Evolutionary conservation across 2,888 invertebrate genomes (phyloP), one percentile per base, ranked within the genome.

Genomic region (Lordiphosa fenestrarum): DNA sequence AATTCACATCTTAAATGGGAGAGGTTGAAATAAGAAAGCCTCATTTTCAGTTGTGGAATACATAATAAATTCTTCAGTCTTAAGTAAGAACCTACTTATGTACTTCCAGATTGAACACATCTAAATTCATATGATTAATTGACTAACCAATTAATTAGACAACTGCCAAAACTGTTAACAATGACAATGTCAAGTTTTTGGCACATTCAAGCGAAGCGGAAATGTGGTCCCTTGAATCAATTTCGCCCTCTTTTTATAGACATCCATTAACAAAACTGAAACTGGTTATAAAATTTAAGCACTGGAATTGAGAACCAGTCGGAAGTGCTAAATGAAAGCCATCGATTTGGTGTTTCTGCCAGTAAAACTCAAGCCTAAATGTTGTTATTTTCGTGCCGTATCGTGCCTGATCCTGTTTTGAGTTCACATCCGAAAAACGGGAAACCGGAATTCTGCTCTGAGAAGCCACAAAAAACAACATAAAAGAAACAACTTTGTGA

Each of bases 371-470:
- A 30, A 30, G 35, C 10, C 42, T 6, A 39, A 21, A 44, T 46
- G 25, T 38, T 9, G 33, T 30, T 9, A 21, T 47, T 40, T 47
- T 46, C n/a, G 38, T 19, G 23, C 36, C 13, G 25, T 19, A 30
- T n/a, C n/a, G n/a, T 30, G n/a, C 30, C 25, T 19, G 47, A 39
- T 46, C 38, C 38, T 52, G 52, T 52, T 52, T 40, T 36, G 19
- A 35, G 13, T 52, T 42, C 19, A 35, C 51, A 52, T 30, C 9
- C 9, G n/a, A 37, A 37, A 51, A 42, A 52, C 42, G 35, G 42
- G 51, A 52, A 44, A 44, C 44, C 44, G 44, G 44, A 44, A 52
- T 52, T 52, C 41, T 41, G 35, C 36, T 21, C 21, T 41, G 21
- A 41, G 19, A 21, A 35, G 42, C 36, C n/a, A 19, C 19, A 19